Evolutionary conservation across 2,113 vertebrate species (phyloP), one percentile per base, ranked within the genome.

Genomic region (Cepphus grylle): DNA sequence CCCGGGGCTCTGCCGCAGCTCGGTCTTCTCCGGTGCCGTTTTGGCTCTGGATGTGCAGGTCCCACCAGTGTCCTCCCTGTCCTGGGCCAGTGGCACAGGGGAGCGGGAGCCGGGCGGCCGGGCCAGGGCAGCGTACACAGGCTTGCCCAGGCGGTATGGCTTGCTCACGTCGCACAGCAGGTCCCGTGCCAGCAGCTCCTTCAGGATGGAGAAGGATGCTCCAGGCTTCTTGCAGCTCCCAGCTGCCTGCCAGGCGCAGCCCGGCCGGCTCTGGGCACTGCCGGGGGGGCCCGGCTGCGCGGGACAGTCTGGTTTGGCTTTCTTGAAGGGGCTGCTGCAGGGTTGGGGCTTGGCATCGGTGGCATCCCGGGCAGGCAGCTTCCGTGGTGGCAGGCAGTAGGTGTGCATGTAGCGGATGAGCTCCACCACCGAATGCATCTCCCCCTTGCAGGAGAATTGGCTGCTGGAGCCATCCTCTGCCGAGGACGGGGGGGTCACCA

Each of bases 401-500:
- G 99, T 99, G 97, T 99, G 99, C 99, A 99, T 99, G 98, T 99
- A 99, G 21, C 98, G 99, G 96, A 99, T 99, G 78, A 99, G 99
- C 96, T 99, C 99, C 96, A 99, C 98, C 92, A 99, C 97, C 0
- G 99, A 99, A 74, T 87, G 98, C 91, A 99, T 97, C 95, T 99
- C 99, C 25, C 98, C 98, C 92, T 98, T 98, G 0, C 98, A 99
- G 88, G 98, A 90, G 92, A 98, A 98, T 89, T 98, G 98, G 56
- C 97, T 61, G 19, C 97, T 43, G 0, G 96, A 20, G 8, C 72
- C 85, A 2, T 93, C 94, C 80, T 94, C 87, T 0, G 76, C 83
- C 5, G 88, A 91, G 8, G 91, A 90, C 10, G 93, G 71, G 2
- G 40, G 38, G 5, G 93, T 96, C 93, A 50, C 65, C 4, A 7